A percentile compares a stretch with the other conserved stretches of the same genome.
Conservation (phyloP, 2,113 vertebrate genomes). For the Trematomus loennbergii region DNA sequence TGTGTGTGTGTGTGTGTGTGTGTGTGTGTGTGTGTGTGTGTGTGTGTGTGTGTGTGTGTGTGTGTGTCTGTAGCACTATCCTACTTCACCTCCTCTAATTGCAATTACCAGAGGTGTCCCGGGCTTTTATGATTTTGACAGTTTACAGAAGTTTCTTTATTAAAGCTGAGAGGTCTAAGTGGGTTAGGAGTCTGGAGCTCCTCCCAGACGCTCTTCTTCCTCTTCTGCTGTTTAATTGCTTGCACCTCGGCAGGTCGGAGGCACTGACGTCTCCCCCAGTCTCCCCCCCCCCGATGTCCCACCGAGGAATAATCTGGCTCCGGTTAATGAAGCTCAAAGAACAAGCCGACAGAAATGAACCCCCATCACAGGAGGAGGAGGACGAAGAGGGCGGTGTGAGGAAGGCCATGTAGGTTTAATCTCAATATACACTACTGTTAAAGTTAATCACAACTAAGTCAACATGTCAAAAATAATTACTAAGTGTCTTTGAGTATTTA, state of each 20-base stretch:
- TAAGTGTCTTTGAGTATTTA: no score
- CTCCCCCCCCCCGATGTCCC: no score
- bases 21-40: slow-evolving; percentile 3
- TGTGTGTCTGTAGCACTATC: slow-evolving; percentile 35
- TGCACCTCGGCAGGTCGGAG: slow-evolving; percentile 78
- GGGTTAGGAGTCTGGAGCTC: slow-evolving; percentile 82
- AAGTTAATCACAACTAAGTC: no score
- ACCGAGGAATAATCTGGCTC: slow-evolving; percentile 62
- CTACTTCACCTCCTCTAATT: slow-evolving; percentile 75
- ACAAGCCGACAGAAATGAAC: slow-evolving; percentile 37
- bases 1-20: slow-evolving; percentile 17
- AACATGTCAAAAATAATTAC: no score
- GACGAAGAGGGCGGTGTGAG: neutral
- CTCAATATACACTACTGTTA: no score
- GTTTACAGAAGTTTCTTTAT: slow-evolving; percentile 83
- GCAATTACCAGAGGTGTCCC: slow-evolving; percentile 71
- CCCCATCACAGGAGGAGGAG: neutral
- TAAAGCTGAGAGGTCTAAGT: slow-evolving; percentile 76
- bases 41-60: slow-evolving; percentile 21
- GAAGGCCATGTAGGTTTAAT: neutral
- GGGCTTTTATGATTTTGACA: slow-evolving; percentile 80
- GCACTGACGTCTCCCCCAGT: slow-evolving; percentile 14
- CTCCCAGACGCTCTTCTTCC: slow-evolving; percentile 63
- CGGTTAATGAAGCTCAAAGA: slow-evolving; percentile 67
- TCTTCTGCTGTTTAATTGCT: slow-evolving; percentile 77